Evolutionary conservation across 2,797 vertebrate genomes (phyloP).

Genomic region (Zalophus californianus): DNA sequence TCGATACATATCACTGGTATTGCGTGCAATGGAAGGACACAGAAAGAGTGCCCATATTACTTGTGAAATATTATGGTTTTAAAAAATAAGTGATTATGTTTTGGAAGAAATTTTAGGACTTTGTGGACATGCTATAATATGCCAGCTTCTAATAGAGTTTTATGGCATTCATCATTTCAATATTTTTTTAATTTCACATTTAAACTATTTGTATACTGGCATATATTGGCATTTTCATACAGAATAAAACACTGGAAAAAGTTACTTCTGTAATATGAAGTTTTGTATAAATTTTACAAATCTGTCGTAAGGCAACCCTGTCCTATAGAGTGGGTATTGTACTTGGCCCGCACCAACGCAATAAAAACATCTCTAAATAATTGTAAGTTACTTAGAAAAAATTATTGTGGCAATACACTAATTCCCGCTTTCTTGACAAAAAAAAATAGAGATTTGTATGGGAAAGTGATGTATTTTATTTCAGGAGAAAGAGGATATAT

Average conservation of each 20-base stretch:
- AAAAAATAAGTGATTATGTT: neutral
- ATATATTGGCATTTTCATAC: constrained; percentile 31
- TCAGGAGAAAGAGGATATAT: neutral
- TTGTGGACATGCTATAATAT: neutral
- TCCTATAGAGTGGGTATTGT: constrained; percentile 24
- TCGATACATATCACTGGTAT: neutral
- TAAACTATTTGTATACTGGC: constrained; percentile 26
- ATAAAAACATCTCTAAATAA: constrained; percentile 52
- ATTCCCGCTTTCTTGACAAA: constrained; percentile 15
- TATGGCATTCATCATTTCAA: neutral
- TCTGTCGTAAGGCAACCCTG: constrained; percentile 2
- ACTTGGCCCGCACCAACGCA: neutral
- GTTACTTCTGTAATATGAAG: constrained; percentile 34
- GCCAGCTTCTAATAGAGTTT: neutral
- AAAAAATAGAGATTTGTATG: constrained; percentile 14
- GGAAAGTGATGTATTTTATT: constrained; percentile 41
- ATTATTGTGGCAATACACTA: neutral
- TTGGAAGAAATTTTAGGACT: constrained; percentile 40
- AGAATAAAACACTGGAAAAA: constrained; percentile 28
- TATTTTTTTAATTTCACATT: constrained; percentile 11
- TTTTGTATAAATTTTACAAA: constrained; percentile 52
- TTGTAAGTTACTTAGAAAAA: constrained; percentile 34
- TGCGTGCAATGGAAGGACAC: neutral
- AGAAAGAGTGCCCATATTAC: neutral
- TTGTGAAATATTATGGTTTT: constrained; percentile 7